A percentile compares a stretch with the other conserved stretches of the same genome.
phyloP scores from a whole-genome alignment of 2,888 invertebrate species.

The Orthosia gothica region DNA sequence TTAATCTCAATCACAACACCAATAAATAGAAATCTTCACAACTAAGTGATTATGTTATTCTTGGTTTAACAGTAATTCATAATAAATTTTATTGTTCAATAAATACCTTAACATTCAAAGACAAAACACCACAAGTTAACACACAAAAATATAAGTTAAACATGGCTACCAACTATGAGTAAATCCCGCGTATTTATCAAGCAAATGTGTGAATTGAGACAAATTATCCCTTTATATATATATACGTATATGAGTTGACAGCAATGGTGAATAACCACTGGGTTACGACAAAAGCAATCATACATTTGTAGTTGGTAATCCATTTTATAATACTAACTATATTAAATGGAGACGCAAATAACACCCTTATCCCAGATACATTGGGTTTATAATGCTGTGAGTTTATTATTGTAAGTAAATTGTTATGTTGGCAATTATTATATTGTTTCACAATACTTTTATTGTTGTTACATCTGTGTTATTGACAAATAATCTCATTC shows the following conservation, averaged over 20 bases:
- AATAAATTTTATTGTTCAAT: not conserved
- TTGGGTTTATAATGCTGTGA: constrained; percentile 39
- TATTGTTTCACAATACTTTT: constrained; percentile 58
- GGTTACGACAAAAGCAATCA: constrained; percentile 49
- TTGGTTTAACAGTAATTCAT: not conserved
- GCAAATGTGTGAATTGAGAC: constrained; percentile 78
- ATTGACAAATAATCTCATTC: constrained; percentile 62
- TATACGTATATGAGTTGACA: constrained; percentile 71
- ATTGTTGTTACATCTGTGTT: constrained; percentile 42
- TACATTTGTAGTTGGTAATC: constrained; percentile 44
- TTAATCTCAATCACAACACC: not conserved
- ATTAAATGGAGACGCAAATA: not conserved
- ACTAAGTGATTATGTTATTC: not conserved
- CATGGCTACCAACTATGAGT: constrained; percentile 47
- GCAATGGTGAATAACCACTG: constrained; percentile 54
- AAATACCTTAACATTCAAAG: constrained; percentile 50
- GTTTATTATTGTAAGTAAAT: constrained; percentile 20
- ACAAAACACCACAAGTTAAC: constrained; percentile 41
- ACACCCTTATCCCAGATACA: not conserved
- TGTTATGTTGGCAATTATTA: constrained; percentile 45
- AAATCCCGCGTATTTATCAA: constrained; percentile 34
- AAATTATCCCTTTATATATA: constrained; percentile 72
- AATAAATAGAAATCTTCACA: not conserved
- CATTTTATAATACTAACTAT: constrained; percentile 50
- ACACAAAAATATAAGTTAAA: constrained; percentile 26